A percentile compares a stretch with the other conserved stretches of the same genome.
These are phyloP conservation scores for Crematogaster levior DNA, from an alignment of 2,888 invertebrate genomes.

Conservation along the genomic window DNA sequence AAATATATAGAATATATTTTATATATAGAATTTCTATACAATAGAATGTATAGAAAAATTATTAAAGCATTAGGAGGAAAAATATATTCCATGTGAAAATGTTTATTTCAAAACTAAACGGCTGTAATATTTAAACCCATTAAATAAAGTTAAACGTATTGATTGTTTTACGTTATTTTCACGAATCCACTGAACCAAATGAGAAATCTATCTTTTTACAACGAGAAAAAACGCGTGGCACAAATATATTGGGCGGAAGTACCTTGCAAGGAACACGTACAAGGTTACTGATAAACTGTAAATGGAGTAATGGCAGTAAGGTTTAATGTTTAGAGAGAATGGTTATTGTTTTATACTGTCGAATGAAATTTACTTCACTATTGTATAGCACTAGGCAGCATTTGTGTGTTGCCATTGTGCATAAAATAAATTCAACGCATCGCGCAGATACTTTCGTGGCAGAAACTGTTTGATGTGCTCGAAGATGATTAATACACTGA, in stretches of 20 bases:
- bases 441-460: not conserved
- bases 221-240: not conserved
- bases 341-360: conserved; percentile 66
- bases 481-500: conserved; percentile 12
- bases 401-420: conserved; percentile 36
- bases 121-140: not conserved
- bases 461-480: not conserved
- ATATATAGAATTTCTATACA: too few relatives aligned
- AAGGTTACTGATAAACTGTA: conserved; percentile 27
- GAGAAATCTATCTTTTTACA: not conserved
- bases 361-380: conserved; percentile 60
- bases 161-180: not conserved
- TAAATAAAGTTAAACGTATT: not conserved
- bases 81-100: not conserved
- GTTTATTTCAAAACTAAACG: not conserved
- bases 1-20: too few relatives aligned
- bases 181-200: not conserved
- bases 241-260: conserved; percentile 6
- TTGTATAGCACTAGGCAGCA: conserved; percentile 44
- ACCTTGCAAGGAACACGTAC: conserved; percentile 28
- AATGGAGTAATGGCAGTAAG: not conserved
- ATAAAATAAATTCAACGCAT: conserved; percentile 34
- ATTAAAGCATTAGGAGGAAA: conserved; percentile 21
- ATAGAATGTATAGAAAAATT: not conserved
- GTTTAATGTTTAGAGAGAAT: conserved; percentile 48